phyloP scores from a whole-genome alignment of 1,140 invertebrate genomes.

The Listronotus bonariensis region DNA sequence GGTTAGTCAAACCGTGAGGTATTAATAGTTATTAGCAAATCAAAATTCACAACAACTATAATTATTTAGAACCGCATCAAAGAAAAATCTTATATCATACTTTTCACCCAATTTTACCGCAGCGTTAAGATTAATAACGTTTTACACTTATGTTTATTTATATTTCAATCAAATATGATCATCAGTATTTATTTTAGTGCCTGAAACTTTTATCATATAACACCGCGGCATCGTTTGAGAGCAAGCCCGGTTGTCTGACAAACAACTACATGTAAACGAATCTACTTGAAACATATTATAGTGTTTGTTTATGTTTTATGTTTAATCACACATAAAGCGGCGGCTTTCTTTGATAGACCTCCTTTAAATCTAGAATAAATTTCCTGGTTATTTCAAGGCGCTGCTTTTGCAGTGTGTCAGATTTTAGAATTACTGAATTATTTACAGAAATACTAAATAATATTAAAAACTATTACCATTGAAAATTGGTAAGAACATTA shows the following conservation, averaged over 20 bases:
- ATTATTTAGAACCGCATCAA: not conserved
- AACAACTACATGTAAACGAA: conserved; percentile 31
- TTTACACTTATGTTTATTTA: conserved; percentile 22
- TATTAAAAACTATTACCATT: too few relatives aligned
- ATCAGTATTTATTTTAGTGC: conserved; percentile 32
- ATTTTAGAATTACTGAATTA: too few relatives aligned
- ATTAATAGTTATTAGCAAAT: too few relatives aligned
- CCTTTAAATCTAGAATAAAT: conserved; percentile 27
- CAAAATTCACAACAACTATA: too few relatives aligned
- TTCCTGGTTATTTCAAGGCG: conserved; percentile 31
- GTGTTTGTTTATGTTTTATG: conserved; percentile 36
- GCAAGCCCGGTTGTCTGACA: conserved; percentile 20
- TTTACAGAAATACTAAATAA: too few relatives aligned
- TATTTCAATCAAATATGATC: conserved; percentile 26
- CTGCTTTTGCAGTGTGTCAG: conserved; percentile 5
- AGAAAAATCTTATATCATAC: conserved; percentile 1
- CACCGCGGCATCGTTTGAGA: conserved; percentile 31
- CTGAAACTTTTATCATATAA: conserved; percentile 31
- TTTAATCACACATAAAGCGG: conserved; percentile 39
- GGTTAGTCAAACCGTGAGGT: too few relatives aligned
- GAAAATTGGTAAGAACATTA: too few relatives aligned
- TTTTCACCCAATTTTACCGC: too few relatives aligned
- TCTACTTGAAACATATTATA: conserved; percentile 31
- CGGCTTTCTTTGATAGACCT: conserved; percentile 31
- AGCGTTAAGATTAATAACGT: not conserved